Evolutionary conservation across 1,140 invertebrate genomes (phyloP).

Genomic region (Listronotus oregonensis): DNA sequence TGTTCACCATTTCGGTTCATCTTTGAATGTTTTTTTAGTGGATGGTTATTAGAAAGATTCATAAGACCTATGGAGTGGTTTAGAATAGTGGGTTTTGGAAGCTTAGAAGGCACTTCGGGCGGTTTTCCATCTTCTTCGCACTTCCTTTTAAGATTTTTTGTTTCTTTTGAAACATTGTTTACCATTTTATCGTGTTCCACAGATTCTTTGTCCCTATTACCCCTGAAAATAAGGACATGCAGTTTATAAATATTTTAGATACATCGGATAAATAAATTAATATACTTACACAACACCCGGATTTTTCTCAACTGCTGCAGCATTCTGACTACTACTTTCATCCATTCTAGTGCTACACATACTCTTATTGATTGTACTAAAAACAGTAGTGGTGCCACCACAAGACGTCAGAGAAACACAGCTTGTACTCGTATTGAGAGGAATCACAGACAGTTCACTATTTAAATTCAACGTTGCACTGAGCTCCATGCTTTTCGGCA

Average conservation of each 20-base stretch:
- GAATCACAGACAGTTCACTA: conserved; percentile 30
- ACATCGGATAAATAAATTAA: too few relatives aligned
- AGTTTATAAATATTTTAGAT: too few relatives aligned
- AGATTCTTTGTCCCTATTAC: too few relatives aligned
- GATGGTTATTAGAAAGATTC: conserved; percentile 56
- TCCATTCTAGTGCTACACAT: conserved; percentile 44
- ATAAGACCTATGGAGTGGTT: conserved; percentile 54
- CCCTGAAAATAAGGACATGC: too few relatives aligned
- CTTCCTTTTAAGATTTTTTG: conserved; percentile 35
- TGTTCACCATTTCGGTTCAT: conserved; percentile 37
- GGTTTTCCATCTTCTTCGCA: conserved; percentile 32
- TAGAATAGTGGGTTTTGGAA: conserved; percentile 45
- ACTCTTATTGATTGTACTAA: conserved; percentile 46
- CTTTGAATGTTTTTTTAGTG: conserved; percentile 51
- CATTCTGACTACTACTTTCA: conserved; percentile 8
- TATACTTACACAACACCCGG: neutral
- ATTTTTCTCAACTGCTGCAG: neutral
- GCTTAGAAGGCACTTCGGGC: conserved; percentile 39
- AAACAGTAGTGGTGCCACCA: conserved; percentile 44
- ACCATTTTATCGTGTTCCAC: neutral
- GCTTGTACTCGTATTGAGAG: conserved; percentile 3
- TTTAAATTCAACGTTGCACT: conserved; percentile 19
- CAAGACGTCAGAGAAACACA: conserved; percentile 29
- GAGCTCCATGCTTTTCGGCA: conserved; percentile 18
- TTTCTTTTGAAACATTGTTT: conserved; percentile 17